These are phyloP conservation scores for Tonatia bakeri DNA, from an alignment of 2,113 vertebrate genomes.

Conservation along the genomic window DNA sequence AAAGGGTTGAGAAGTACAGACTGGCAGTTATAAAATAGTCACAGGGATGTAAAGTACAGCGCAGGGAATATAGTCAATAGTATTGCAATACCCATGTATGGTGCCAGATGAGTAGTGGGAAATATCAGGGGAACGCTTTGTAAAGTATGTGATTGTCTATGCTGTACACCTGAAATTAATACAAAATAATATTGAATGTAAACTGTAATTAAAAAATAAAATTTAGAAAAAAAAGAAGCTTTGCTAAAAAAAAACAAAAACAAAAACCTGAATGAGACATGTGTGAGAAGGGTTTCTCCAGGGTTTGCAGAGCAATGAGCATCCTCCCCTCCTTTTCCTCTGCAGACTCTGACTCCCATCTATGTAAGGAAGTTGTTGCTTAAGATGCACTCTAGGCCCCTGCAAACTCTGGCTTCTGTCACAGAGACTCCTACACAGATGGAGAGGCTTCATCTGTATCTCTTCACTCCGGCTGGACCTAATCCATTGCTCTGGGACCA, in stretches of 20 bases:
- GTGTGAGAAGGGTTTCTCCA: not conserved
- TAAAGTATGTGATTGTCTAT: not conserved
- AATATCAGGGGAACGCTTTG: not conserved
- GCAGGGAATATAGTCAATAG: not conserved
- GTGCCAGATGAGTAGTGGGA: not conserved
- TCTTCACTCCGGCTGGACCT: not conserved
- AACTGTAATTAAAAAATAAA: not conserved
- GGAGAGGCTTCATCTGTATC: rapidly evolving
- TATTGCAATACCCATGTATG: not conserved
- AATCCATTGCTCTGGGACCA: not conserved
- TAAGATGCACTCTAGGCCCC: not conserved
- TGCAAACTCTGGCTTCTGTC: no score
- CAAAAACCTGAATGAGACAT: not conserved
- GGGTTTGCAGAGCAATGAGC: not conserved
- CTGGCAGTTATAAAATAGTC: not conserved
- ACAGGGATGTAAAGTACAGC: not conserved
- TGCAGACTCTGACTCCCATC: not conserved
- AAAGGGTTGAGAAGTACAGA: not conserved
- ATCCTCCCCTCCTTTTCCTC: not conserved
- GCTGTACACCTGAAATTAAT: not conserved
- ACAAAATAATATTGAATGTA: not conserved
- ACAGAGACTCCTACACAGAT: not conserved
- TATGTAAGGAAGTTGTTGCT: not conserved
- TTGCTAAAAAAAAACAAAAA: not conserved
- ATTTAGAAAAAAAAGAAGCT: not conserved